Conservation (phyloP, 2,888 invertebrate genomes). For the Lysandra bellargus region DNA sequence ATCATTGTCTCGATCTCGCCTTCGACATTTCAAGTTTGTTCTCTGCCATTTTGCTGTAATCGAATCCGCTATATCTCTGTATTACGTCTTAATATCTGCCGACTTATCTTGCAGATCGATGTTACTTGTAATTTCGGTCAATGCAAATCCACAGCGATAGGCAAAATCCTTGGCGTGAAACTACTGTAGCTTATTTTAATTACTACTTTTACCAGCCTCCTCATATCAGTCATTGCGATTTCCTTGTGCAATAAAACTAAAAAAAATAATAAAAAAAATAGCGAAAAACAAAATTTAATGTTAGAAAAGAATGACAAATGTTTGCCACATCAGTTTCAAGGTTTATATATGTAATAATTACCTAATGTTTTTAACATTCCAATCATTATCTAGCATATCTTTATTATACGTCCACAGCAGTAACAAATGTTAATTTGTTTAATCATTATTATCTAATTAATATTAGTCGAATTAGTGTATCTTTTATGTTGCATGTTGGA, state of each 20-base stretch:
- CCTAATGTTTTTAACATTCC: slow-evolving; percentile 11
- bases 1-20: slow-evolving; percentile 30
- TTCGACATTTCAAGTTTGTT: slow-evolving; percentile 32
- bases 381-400: neutral
- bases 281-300: neutral
- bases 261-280: neutral
- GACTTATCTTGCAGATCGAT: slow-evolving; percentile 38
- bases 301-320: neutral
- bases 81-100: slow-evolving; percentile 35
- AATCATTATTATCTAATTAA: slow-evolving; percentile 1
- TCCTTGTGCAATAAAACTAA: neutral
- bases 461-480: neutral
- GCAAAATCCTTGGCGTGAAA: neutral
- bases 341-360: slow-evolving; percentile 6
- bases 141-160: neutral
- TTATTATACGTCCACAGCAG: neutral
- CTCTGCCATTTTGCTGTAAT: slow-evolving; percentile 42
- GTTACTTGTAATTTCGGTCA: slow-evolving; percentile 30
- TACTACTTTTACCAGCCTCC: neutral
- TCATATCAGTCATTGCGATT: neutral
- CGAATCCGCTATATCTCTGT: slow-evolving; percentile 32
- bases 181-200: neutral
- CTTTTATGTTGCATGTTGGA: neutral
- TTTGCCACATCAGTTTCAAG: slow-evolving; percentile 7
- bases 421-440: neutral